A percentile compares a stretch with the other conserved stretches of the same genome.
Conservation (phyloP, 2,113 vertebrate species). For the Ptyas mucosa region DNA sequence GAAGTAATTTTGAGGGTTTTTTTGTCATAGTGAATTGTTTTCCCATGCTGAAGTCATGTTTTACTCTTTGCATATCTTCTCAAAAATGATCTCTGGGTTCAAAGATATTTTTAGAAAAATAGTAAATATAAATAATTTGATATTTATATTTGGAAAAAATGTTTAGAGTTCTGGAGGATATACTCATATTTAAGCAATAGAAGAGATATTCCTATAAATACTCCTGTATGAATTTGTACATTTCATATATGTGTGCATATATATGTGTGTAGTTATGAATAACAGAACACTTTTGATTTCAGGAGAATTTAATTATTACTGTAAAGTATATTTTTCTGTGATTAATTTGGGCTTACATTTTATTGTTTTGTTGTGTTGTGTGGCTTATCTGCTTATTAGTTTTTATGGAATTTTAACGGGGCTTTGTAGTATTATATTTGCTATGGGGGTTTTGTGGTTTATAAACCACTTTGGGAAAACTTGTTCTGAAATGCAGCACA, state of each 20-base stretch:
- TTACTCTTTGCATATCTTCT: background rate
- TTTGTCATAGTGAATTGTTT: background rate
- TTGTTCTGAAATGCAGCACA: background rate
- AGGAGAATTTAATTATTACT: background rate
- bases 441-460: background rate
- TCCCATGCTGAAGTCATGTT: background rate
- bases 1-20: background rate
- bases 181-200: background rate
- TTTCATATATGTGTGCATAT: background rate
- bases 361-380: too few relatives aligned
- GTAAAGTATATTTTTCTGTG: too few relatives aligned
- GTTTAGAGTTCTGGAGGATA: background rate
- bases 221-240: too few relatives aligned
- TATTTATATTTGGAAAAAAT: background rate
- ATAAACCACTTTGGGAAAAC: background rate
- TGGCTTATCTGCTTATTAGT: background rate
- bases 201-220: too few relatives aligned
- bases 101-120: background rate
- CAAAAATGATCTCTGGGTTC: background rate
- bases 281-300: background rate
- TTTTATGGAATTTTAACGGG: background rate
- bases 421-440: background rate
- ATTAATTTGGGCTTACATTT: too few relatives aligned
- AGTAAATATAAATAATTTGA: background rate
- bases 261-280: background rate